Evolutionary conservation across 2,888 invertebrate genomes (phyloP).

Genomic region (Lumbricus terrestris): DNA sequence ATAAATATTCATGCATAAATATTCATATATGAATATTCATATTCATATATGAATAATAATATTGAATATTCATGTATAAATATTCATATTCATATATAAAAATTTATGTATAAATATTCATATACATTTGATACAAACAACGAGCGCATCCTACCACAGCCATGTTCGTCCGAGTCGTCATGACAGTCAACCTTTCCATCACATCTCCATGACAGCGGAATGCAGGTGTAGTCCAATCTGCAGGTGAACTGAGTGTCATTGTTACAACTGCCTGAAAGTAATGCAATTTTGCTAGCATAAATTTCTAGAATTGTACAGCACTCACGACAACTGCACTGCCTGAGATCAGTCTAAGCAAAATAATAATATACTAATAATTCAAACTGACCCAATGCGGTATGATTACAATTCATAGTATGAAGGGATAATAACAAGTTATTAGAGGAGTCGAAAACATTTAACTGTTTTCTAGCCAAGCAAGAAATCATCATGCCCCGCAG

Average conservation of each 20-base stretch:
- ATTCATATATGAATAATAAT: no score
- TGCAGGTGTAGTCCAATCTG: conserved; percentile 6
- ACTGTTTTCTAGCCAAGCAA: no score
- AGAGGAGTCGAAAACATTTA: no score
- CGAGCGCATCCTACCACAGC: conserved; percentile 14
- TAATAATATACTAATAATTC: no score
- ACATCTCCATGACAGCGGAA: conserved; percentile 8
- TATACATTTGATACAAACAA: neutral
- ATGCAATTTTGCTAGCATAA: neutral
- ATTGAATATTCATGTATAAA: no score
- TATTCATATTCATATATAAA: no score
- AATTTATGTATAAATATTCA: no score
- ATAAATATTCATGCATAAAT: neutral
- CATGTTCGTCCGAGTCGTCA: conserved; percentile 19
- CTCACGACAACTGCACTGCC: neutral
- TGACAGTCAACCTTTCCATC: conserved; percentile 17
- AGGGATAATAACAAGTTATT: no score
- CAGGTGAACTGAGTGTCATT: conserved; percentile 15
- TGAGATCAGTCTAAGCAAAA: neutral
- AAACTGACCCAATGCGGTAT: no score
- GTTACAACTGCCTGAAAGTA: neutral
- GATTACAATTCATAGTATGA: no score
- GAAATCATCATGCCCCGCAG: no score
- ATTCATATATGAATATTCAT: no score
- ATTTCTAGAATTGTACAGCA: neutral